Percentiles rank a stretch among this genome's conserved stretches.
These are phyloP conservation scores for Paracanthobrama guichenoti DNA, from an alignment of 2,113 vertebrate genomes.

Conservation along the genomic window DNA sequence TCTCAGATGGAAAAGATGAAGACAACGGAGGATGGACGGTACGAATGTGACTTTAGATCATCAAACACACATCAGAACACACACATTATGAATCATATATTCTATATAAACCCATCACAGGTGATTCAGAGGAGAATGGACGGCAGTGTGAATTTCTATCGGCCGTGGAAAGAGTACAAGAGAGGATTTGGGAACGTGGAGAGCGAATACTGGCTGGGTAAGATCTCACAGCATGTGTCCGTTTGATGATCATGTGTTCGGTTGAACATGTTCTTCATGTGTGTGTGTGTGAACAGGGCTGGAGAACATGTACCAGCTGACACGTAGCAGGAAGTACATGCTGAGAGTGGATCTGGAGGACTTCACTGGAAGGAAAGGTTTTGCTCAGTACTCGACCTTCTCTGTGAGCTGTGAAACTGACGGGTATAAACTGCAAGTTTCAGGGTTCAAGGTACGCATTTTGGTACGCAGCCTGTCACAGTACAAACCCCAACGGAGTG, in stretches of 20 bases:
- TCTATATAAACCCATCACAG: conserved; percentile 58
- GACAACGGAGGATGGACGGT: conserved; percentile 69
- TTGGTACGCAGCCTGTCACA: conserved; percentile 77
- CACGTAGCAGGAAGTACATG: conserved; percentile 69
- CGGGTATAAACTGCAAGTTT: conserved; percentile 72
- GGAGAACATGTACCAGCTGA: conserved; percentile 73
- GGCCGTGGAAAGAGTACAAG: conserved; percentile 58
- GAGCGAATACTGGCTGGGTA: conserved; percentile 68
- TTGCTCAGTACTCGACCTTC: conserved; percentile 71
- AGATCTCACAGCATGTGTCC: conserved; percentile 26
- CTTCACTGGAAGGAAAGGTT: conserved; percentile 66
- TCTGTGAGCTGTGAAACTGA: conserved; percentile 71
- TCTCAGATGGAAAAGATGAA: no score
- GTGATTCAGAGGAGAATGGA: conserved; percentile 67
- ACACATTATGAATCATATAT: neutral
- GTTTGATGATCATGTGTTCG: neutral
- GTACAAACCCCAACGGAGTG: conserved; percentile 72
- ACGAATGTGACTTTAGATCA: conserved; percentile 32
- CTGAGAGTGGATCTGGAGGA: conserved; percentile 74
- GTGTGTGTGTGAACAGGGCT: conserved; percentile 69
- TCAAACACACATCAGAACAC: neutral
- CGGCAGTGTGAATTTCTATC: conserved; percentile 61
- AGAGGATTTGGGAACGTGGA: conserved; percentile 58
- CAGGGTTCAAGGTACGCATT: conserved; percentile 77
- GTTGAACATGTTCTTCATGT: conserved; percentile 59